Evolutionary conservation across 37 sponge, comb jelly and placozoan species (phyloP), one percentile per base, ranked within the genome.

Genomic region (Ephydatia muelleri): DNA sequence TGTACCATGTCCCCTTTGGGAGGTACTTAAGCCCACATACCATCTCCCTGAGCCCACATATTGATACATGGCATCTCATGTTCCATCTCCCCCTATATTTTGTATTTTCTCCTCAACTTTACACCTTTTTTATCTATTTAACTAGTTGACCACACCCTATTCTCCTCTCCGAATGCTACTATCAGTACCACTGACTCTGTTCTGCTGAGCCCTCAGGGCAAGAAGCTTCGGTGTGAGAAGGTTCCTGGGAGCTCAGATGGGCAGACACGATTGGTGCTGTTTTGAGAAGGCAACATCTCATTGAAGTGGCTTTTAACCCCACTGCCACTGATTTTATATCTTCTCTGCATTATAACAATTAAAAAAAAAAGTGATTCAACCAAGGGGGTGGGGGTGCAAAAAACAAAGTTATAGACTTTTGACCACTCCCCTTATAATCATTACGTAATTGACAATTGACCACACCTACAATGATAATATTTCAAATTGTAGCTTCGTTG

Each of bases 211-310:
- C 83, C 83, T 30, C 22, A 32, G 30, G 26, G 65, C 23, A 83
- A 83, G 83, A 57, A 14, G 57, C 73, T 83, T 31, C 64, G n/a
- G 34, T 83, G 27, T 4, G 29, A 83, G 35, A 83, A 35, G 64
- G 28, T 64, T 21, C 83, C 83, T 16, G 34, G 74, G 26, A 83
- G 83, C 31, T 19, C 73, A 30, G 73, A 73, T 72, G 83, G 83
- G 43, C 83, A 83, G 33, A 83, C 83, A 14, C 57, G 57, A 5
- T 57, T 57, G 57, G 57, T 57, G 57, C 57, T 57, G 57, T 57
- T 57, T 57, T 57, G 57, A 57, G 57, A 57, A 57, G 57, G 57
- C 57, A 16, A 14, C 19, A 5, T 16, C 19, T 57, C 19, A 14
- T 57, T 16, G 57, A 57, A 57, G 19, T 57, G 57, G 57, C 57